Conservation (phyloP, 2,797 vertebrate species). For the Macropus fuliginosus region DNA sequence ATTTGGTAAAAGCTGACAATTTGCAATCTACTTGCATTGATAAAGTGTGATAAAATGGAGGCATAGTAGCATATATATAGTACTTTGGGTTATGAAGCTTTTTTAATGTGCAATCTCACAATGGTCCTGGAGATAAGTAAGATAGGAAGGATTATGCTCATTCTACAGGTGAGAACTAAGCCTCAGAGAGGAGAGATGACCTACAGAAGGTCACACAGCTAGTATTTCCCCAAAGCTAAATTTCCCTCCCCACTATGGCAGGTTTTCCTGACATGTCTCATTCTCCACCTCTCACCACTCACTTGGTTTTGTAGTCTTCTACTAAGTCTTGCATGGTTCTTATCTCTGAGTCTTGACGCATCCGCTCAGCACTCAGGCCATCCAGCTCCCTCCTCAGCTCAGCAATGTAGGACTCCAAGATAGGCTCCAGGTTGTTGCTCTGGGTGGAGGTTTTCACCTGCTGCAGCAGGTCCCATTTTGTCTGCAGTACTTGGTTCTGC, state of each 20-base stretch:
- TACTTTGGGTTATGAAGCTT: background rate
- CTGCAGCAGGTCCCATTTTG: slow-evolving; percentile 96
- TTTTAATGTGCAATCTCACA: background rate
- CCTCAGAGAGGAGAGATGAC: background rate
- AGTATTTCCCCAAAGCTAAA: background rate
- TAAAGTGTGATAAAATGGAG: background rate
- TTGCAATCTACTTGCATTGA: background rate
- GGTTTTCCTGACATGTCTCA: background rate
- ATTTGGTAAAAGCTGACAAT: background rate
- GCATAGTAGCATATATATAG: background rate
- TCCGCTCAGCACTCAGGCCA: slow-evolving; percentile 55
- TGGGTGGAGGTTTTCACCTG: slow-evolving; percentile 88
- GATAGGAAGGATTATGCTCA: background rate
- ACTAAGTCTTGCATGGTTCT: slow-evolving; percentile 93
- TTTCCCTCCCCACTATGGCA: background rate
- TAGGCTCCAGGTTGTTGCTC: slow-evolving; percentile 85
- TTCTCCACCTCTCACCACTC: slow-evolving; percentile 50
- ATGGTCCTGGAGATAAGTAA: background rate
- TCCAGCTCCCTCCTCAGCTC: slow-evolving; percentile 92
- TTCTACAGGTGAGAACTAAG: background rate
- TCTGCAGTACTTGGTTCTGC: slow-evolving; percentile 97
- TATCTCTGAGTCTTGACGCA: slow-evolving; percentile 88
- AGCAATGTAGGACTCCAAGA: slow-evolving; percentile 91
- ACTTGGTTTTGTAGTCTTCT: slow-evolving; percentile 97
- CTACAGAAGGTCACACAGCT: background rate